Evolutionary conservation across 1,140 invertebrate genomes (phyloP).

Genomic region (Cotesia typhae): DNA sequence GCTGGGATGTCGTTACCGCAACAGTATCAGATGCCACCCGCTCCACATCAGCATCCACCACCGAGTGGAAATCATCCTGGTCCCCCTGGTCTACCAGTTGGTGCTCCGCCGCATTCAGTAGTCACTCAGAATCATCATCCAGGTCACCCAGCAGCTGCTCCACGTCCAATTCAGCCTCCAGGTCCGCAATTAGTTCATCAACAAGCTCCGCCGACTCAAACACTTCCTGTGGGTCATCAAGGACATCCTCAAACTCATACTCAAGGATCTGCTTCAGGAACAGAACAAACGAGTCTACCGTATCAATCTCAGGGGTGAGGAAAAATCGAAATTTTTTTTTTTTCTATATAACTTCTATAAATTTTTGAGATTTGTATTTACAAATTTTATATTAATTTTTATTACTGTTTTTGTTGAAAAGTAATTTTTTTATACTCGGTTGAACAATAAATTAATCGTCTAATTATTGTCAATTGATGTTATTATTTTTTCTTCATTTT

Average conservation of each 20-base stretch:
- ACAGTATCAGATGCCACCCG: conserved; percentile 56
- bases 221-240: background rate
- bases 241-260: conserved; percentile 4
- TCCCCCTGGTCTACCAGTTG: conserved; percentile 44
- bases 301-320: conserved; percentile 58
- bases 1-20: conserved; percentile 53
- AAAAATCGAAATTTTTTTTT: conserved; percentile 8
- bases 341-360: background rate
- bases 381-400: background rate
- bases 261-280: conserved; percentile 5
- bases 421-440: too few relatives aligned
- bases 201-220: background rate
- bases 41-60: conserved; percentile 48
- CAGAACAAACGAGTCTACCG: conserved; percentile 55
- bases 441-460: too few relatives aligned
- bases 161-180: background rate
- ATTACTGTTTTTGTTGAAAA: too few relatives aligned
- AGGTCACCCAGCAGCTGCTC: conserved; percentile 2
- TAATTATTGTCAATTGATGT: too few relatives aligned
- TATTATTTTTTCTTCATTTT: too few relatives aligned
- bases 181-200: background rate
- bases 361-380: background rate
- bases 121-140: background rate
- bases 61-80: conserved; percentile 40
- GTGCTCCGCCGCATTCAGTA: background rate